A percentile compares a stretch with the other conserved stretches of the same genome.
These are phyloP conservation scores for Lepidurus couesii DNA, from an alignment of 1,140 invertebrate species.

Conservation along the genomic window DNA sequence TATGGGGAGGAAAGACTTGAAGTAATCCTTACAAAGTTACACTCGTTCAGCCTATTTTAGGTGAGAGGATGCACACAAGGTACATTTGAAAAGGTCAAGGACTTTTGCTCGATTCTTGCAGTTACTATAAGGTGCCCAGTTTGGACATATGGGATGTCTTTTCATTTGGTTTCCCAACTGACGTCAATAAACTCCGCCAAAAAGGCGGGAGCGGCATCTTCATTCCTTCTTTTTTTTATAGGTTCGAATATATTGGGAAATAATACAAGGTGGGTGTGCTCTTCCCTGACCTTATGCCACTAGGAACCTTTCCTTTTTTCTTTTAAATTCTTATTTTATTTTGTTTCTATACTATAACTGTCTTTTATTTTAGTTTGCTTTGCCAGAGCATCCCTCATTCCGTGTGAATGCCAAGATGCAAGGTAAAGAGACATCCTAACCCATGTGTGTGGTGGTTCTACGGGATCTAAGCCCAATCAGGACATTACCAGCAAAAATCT, in stretches of 20 bases:
- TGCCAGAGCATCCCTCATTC: no score
- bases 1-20: no score
- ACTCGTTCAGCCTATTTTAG: not conserved
- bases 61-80: not conserved
- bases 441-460: no score
- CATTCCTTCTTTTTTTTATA: not conserved
- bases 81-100: constrained; percentile 15
- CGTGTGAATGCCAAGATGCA: no score
- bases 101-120: not conserved
- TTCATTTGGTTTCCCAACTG: constrained; percentile 1
- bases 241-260: not conserved
- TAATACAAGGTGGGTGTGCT: not conserved
- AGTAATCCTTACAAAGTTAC: no score
- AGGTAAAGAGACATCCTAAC: no score
- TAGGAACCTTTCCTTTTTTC: not conserved
- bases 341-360: no score
- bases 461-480: no score
- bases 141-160: not conserved
- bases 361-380: no score
- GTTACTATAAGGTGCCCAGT: not conserved
- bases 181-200: constrained; percentile 1
- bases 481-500: no score
- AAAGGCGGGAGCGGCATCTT: not conserved
- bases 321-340: not conserved
- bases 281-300: not conserved